Evolutionary conservation across 2,113 vertebrate species (phyloP).

Genomic region (Dissostichus mawsoni): DNA sequence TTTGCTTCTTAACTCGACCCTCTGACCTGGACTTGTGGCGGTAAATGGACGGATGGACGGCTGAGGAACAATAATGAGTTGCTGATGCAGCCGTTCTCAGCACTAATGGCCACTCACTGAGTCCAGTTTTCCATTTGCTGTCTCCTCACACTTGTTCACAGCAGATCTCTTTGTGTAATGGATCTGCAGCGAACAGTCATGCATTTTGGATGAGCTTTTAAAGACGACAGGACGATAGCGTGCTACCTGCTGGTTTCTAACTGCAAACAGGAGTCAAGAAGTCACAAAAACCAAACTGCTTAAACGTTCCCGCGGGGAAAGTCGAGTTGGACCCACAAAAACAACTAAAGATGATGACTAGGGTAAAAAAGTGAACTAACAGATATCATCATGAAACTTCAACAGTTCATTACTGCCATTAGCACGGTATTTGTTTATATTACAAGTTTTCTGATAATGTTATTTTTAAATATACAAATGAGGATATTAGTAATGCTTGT

Average conservation of each 20-base stretch:
- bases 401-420: too few relatives aligned
- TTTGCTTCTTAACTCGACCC: too few relatives aligned
- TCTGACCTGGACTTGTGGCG: too few relatives aligned
- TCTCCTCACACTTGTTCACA: background rate
- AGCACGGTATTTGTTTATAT: too few relatives aligned
- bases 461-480: too few relatives aligned
- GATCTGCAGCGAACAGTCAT: slow-evolving; percentile 59
- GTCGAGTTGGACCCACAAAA: too few relatives aligned
- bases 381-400: too few relatives aligned
- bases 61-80: background rate
- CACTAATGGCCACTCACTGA: background rate
- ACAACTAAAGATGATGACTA: too few relatives aligned
- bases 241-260: slow-evolving; percentile 12
- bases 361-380: too few relatives aligned
- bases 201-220: slow-evolving; percentile 67
- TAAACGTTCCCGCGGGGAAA: background rate
- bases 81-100: slow-evolving; percentile 17
- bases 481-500: too few relatives aligned
- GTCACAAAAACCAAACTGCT: background rate
- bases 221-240: slow-evolving; percentile 3
- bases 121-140: slow-evolving; percentile 35
- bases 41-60: background rate
- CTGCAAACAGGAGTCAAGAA: slow-evolving; percentile 28
- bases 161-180: slow-evolving; percentile 43
- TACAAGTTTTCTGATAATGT: too few relatives aligned